Evolutionary conservation across 2,888 invertebrate species (phyloP).

Genomic region (Gibbula magus): DNA sequence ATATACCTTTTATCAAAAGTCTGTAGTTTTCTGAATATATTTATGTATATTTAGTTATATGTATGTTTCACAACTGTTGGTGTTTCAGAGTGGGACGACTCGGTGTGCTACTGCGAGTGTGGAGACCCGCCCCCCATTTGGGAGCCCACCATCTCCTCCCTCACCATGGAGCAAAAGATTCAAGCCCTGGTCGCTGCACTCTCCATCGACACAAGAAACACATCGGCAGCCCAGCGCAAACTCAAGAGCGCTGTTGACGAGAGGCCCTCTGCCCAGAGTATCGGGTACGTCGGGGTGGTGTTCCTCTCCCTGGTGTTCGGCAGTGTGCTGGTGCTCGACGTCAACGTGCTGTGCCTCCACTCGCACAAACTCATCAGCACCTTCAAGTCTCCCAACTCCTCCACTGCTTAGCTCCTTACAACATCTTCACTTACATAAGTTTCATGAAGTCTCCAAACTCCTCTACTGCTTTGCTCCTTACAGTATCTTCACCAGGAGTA

Average conservation of each 20-base stretch:
- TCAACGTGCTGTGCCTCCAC: constrained; percentile 25
- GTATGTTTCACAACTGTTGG: background rate
- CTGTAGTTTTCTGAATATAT: too few relatives aligned
- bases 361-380: background rate
- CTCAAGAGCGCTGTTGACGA: constrained; percentile 30
- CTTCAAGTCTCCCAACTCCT: background rate
- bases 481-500: too few relatives aligned
- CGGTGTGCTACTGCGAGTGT: constrained; percentile 45
- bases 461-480: too few relatives aligned
- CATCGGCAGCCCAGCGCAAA: constrained; percentile 31
- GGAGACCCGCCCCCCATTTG: constrained; percentile 40
- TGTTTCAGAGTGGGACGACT: constrained; percentile 20
- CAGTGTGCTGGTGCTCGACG: constrained; percentile 26
- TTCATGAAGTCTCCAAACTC: too few relatives aligned
- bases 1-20: too few relatives aligned
- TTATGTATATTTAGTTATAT: too few relatives aligned
- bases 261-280: constrained; percentile 32
- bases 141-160: constrained; percentile 32
- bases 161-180: constrained; percentile 38
- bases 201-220: constrained; percentile 32
- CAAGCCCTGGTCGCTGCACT: constrained; percentile 30
- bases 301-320: constrained; percentile 30
- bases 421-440: too few relatives aligned
- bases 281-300: constrained; percentile 35
- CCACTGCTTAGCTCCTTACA: background rate